A percentile compares a stretch with the other conserved stretches of the same genome.
Evolutionary conservation across 2,797 vertebrate species (phyloP).

Genomic region (Alectoris magna): DNA sequence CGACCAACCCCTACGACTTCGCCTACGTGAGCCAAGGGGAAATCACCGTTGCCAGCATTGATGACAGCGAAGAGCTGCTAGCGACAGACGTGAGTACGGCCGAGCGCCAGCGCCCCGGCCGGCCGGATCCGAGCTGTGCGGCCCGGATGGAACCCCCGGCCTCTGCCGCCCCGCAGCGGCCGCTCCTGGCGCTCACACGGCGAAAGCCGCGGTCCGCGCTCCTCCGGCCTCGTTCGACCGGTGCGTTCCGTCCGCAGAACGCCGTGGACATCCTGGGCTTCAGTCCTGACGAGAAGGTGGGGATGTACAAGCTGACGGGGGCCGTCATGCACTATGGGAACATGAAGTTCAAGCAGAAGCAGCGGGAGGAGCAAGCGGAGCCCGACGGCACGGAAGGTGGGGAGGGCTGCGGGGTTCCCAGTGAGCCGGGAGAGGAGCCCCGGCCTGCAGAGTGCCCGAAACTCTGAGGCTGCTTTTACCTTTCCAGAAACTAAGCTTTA

Average conservation of each 20-base stretch:
- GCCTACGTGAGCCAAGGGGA: constrained; percentile 89
- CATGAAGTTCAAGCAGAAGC: constrained; percentile 93
- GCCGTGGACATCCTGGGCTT: constrained; percentile 90
- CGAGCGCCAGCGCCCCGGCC: rapidly evolving
- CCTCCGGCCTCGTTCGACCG: neutral
- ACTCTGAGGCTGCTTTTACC: neutral
- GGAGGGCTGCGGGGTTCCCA: neutral
- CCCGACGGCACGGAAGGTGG: constrained; percentile 88
- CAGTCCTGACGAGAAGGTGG: constrained; percentile 83
- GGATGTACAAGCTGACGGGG: constrained; percentile 90
- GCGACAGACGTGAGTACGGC: constrained; percentile 88
- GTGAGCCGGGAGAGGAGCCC: neutral
- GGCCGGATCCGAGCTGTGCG: neutral
- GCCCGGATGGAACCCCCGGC: neutral
- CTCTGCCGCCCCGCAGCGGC: rapidly evolving
- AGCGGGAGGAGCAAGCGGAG: constrained; percentile 88
- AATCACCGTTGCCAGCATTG: constrained; percentile 89
- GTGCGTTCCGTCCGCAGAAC: constrained; percentile 74
- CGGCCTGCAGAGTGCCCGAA: neutral
- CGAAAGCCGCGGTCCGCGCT: neutral
- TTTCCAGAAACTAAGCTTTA: neutral
- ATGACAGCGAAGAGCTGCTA: constrained; percentile 89
- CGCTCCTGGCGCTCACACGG: too few relatives aligned
- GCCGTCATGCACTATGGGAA: constrained; percentile 88
- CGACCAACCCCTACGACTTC: constrained; percentile 91